Evolutionary conservation across 2,888 invertebrate genomes (phyloP).

Genomic region (Taphrorychus bicolor): DNA sequence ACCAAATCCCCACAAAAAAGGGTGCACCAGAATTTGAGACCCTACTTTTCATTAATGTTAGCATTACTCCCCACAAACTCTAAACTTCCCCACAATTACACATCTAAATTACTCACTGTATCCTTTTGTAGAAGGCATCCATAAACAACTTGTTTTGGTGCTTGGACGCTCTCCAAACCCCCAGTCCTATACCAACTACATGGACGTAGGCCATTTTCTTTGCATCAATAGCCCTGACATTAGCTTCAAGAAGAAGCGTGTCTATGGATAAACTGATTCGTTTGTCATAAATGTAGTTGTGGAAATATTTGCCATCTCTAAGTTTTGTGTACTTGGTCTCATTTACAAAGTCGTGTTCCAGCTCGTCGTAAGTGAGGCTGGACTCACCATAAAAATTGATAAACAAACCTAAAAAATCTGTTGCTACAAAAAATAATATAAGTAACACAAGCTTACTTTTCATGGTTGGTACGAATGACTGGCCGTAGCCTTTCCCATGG

Average conservation of each 20-base stretch:
- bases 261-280: slow-evolving; percentile 66
- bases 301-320: slow-evolving; percentile 39
- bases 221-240: slow-evolving; percentile 63
- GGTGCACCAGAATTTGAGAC: too few species aligned
- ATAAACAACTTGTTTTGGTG: slow-evolving; percentile 71
- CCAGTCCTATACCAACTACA: slow-evolving; percentile 71
- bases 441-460: too few species aligned
- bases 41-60: too few species aligned
- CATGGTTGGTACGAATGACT: slow-evolving; percentile 11
- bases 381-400: slow-evolving; percentile 43
- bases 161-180: slow-evolving; percentile 69
- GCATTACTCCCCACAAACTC: too few species aligned
- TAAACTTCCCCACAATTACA: too few species aligned
- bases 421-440: too few species aligned
- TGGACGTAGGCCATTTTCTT: slow-evolving; percentile 68
- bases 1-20: too few species aligned
- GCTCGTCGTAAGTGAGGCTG: slow-evolving; percentile 34
- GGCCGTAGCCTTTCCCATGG: slow-evolving; percentile 17
- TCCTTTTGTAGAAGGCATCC: slow-evolving; percentile 68
- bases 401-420: slow-evolving; percentile 35
- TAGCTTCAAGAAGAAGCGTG: slow-evolving; percentile 68
- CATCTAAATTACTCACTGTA: slow-evolving; percentile 61
- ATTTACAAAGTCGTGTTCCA: slow-evolving; percentile 9
- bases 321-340: slow-evolving; percentile 40
- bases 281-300: slow-evolving; percentile 50